Conservation (phyloP, 64 coral and sea anemone species). For the Montipora efflorescens region DNA sequence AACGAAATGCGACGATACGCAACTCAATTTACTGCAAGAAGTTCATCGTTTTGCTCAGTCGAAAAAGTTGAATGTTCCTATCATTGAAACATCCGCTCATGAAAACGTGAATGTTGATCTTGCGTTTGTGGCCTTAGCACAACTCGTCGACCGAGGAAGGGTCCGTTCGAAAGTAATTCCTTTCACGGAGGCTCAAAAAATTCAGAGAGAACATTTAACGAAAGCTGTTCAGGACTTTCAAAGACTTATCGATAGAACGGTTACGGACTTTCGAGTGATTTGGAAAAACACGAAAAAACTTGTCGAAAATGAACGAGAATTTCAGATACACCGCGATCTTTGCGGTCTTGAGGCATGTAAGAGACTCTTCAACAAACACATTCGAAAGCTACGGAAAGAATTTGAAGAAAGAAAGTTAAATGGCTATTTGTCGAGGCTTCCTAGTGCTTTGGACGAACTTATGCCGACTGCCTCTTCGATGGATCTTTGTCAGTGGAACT, state of each 20-base stretch:
- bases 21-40: constrained; percentile 89
- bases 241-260: constrained; percentile 88
- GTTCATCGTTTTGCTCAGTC: constrained; percentile 89
- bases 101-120: constrained; percentile 96
- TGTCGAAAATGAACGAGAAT: constrained; percentile 84
- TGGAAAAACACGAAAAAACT: constrained; percentile 96
- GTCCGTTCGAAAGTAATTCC: constrained; percentile 90
- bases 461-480: constrained; percentile 79
- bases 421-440: constrained; percentile 91
- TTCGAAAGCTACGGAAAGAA: constrained; percentile 82
- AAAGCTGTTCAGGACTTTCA: constrained; percentile 91
- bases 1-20: constrained; percentile 95
- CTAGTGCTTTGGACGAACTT: constrained; percentile 91
- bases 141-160: constrained; percentile 89
- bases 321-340: constrained; percentile 76
- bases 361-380: constrained; percentile 92
- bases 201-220: constrained; percentile 82
- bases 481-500: constrained; percentile 88
- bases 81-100: constrained; percentile 87
- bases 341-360: constrained; percentile 89
- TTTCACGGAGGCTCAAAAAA: constrained; percentile 88
- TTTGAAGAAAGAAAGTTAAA: constrained; percentile 87
- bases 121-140: constrained; percentile 83
- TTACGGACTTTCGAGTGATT: constrained; percentile 85
- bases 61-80: constrained; percentile 92